phyloP scores from a whole-genome alignment of 2,888 invertebrate species.

The Harmothoe impar region DNA sequence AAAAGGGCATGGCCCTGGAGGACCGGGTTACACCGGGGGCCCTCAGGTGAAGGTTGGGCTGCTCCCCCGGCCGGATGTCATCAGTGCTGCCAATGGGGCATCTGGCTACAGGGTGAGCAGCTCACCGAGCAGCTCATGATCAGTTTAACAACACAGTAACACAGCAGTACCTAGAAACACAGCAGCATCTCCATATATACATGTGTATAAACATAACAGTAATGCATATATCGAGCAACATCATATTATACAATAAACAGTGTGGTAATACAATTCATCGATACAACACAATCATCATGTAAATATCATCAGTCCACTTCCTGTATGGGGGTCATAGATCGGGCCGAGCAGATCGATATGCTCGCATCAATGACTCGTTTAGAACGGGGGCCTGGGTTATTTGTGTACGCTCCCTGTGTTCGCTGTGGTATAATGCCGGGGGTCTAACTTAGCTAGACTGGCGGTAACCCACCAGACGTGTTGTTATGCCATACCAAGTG shows the following conservation, averaged over 20 bases:
- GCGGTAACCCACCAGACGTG: too few species aligned
- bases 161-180: background rate
- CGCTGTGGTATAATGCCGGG: background rate
- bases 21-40: background rate
- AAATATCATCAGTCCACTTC: slow-evolving; percentile 29
- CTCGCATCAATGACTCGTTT: slow-evolving; percentile 10
- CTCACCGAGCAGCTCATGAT: too few species aligned
- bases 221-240: background rate
- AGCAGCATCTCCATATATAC: background rate
- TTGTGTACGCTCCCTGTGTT: background rate
- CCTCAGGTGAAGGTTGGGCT: background rate
- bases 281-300: background rate
- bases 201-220: slow-evolving; percentile 4
- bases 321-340: slow-evolving; percentile 42
- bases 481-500: background rate
- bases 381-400: background rate
- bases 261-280: background rate
- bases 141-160: too few species aligned
- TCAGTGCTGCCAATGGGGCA: background rate
- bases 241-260: background rate
- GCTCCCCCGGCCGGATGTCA: background rate
- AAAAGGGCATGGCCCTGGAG: slow-evolving; percentile 4
- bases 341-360: slow-evolving; percentile 4
- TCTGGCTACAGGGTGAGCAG: background rate
- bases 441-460: background rate